Base-by-base conservation (phyloP, 2,888 invertebrate species). In the Lasioglossum leucozonium region DNA sequence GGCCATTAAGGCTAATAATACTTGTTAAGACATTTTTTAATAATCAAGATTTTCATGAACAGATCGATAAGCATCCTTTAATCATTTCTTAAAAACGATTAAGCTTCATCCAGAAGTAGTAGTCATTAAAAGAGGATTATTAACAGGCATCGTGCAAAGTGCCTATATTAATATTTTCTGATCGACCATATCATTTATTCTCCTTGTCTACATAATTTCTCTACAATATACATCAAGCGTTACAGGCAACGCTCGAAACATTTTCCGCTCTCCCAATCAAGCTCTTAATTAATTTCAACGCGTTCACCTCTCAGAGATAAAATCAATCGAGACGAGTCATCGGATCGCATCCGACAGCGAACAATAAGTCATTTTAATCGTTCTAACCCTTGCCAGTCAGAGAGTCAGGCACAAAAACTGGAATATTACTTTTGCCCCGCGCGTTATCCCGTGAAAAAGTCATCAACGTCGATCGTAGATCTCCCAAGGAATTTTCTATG, bases 381-480 rank as follows among this genome's bases (percentile, higher is more conserved):
- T 30, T 34, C 10, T 34, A 22, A 34, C 37, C 34, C 47, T 67
- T n/a, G 37, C 75, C 6, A 16, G 73, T 18, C 10, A 40, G 65
- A 74, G 65, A 75, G 47, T n/a, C 18, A 42, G 22, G 3, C 40
- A 69, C 44, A 72, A 58, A 67, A 73, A 75, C 74, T 77, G 30
- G n/a, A 67, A 80, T 75, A 73, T 77, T 81, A 77, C 67, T 72
- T 34, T 34, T 80, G 81, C 69, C 79, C 79, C 77, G 75, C 73
- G 72, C 77, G 84, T 85, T 85, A 89, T 77, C 26, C 81, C 72
- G 77, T 73, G 80, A 67, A 73, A 72, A 77, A 72, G 71, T 81
- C 77, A 82, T 87, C 84, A 86, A 87, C 88, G 88, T 88, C 88
- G 83, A 88, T 90, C 88, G 72, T 73, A 81, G 87, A 88, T 90